phyloP scores from a whole-genome alignment of 2,113 vertebrate genomes.

The Entomyzon cyanotis region DNA sequence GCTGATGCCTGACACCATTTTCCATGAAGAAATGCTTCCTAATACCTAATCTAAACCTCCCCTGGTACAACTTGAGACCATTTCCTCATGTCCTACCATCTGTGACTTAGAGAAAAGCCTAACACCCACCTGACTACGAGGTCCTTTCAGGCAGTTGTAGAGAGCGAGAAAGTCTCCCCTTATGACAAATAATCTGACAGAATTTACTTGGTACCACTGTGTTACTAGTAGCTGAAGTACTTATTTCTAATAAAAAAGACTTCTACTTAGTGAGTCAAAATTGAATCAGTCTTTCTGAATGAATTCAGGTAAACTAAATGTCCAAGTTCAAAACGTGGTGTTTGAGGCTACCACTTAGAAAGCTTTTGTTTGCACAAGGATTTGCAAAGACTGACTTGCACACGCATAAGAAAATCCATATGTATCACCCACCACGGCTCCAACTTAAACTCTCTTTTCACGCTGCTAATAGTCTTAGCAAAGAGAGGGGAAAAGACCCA shows the following conservation, averaged over 20 bases:
- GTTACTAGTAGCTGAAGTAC: neutral
- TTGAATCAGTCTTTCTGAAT: neutral
- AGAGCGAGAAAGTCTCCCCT: neutral
- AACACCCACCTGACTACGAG: neutral
- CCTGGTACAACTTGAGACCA: neutral
- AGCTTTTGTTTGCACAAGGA: neutral
- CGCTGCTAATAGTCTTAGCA: neutral
- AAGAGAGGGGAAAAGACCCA: rapidly evolving
- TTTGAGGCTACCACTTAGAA: neutral
- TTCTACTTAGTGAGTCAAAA: neutral
- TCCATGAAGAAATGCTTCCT: neutral
- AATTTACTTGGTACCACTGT: neutral
- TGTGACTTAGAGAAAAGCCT: neutral
- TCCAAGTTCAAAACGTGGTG: neutral
- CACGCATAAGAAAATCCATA: neutral
- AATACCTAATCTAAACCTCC: no score
- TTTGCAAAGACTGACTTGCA: neutral
- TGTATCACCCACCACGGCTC: neutral
- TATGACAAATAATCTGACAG: neutral
- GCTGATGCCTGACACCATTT: neutral
- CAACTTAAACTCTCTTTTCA: neutral
- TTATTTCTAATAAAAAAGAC: neutral
- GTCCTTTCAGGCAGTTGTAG: neutral
- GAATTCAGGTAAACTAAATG: neutral
- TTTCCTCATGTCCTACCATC: neutral